Conservation (phyloP, 1,140 invertebrate species). For the Liolophura sinensis region DNA sequence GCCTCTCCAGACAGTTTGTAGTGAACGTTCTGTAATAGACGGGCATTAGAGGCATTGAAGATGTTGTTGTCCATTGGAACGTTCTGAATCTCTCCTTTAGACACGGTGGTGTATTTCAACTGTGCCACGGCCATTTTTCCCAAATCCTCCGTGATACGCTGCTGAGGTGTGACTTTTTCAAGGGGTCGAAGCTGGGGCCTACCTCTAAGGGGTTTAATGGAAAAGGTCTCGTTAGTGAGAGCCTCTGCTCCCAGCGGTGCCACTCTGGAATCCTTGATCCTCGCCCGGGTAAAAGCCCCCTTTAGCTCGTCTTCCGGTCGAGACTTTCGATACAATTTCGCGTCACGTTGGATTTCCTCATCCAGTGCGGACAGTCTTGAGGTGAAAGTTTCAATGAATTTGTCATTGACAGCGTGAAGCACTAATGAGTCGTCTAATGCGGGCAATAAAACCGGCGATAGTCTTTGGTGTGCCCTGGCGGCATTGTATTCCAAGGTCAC, state of each 20-base stretch:
- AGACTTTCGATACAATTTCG: constrained; percentile 20
- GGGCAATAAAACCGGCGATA: not conserved
- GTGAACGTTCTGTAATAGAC: too few relatives aligned
- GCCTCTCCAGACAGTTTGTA: too few relatives aligned
- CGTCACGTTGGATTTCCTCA: constrained; percentile 35
- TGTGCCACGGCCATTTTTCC: not conserved
- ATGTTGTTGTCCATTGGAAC: too few relatives aligned
- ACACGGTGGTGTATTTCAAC: too few relatives aligned
- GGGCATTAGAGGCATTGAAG: too few relatives aligned
- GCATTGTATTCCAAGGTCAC: not conserved
- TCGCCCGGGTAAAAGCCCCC: constrained; percentile 7
- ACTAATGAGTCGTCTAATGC: constrained; percentile 3
- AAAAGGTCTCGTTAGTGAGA: constrained; percentile 12
- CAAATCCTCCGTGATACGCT: constrained; percentile 15
- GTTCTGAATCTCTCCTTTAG: too few relatives aligned
- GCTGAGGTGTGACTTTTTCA: constrained; percentile 34
- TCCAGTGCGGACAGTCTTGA: constrained; percentile 33
- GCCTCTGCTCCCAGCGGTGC: constrained; percentile 9
- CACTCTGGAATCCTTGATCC: constrained; percentile 9
- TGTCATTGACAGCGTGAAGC: constrained; percentile 25
- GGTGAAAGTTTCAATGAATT: constrained; percentile 43
- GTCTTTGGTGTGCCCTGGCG: not conserved
- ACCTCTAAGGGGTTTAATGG: constrained; percentile 22
- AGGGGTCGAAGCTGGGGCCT: constrained; percentile 31
- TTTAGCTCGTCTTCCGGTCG: constrained; percentile 3